Evolutionary conservation across 2,113 vertebrate species (phyloP).

Genomic region (Sebastes fasciatus): DNA sequence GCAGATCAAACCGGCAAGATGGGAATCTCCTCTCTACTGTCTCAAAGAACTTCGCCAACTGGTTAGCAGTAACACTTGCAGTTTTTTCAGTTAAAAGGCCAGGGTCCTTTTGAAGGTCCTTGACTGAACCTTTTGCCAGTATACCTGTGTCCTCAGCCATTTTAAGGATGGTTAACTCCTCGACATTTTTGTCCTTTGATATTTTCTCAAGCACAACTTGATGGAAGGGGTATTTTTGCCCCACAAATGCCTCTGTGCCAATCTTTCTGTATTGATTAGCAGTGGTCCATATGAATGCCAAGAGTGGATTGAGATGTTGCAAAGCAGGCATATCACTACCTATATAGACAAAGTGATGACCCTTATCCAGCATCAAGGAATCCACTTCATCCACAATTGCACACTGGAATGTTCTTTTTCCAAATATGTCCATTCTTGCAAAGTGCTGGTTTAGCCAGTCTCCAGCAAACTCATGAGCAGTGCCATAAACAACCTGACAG

Average conservation of each 20-base stretch:
- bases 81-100: background rate
- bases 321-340: slow-evolving; percentile 58
- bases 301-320: slow-evolving; percentile 56
- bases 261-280: slow-evolving; percentile 41
- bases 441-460: slow-evolving; percentile 69
- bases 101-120: background rate
- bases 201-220: slow-evolving; percentile 41
- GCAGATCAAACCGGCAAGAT: slow-evolving; percentile 47
- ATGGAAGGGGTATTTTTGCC: slow-evolving; percentile 32
- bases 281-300: slow-evolving; percentile 71
- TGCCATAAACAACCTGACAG: slow-evolving; percentile 79
- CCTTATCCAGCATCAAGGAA: slow-evolving; percentile 78
- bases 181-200: background rate
- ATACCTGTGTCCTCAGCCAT: slow-evolving; percentile 54
- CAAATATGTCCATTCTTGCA: slow-evolving; percentile 46
- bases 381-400: slow-evolving; percentile 80
- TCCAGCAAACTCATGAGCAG: slow-evolving; percentile 67
- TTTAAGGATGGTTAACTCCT: slow-evolving; percentile 26
- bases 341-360: slow-evolving; percentile 61
- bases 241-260: slow-evolving; percentile 7
- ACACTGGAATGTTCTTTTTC: slow-evolving; percentile 68
- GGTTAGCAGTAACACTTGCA: background rate
- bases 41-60: slow-evolving; percentile 60
- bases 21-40: slow-evolving; percentile 37
- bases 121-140: slow-evolving; percentile 16